Conservation (phyloP, 2,888 invertebrate species). For the Ganaspis brasiliensis region DNA sequence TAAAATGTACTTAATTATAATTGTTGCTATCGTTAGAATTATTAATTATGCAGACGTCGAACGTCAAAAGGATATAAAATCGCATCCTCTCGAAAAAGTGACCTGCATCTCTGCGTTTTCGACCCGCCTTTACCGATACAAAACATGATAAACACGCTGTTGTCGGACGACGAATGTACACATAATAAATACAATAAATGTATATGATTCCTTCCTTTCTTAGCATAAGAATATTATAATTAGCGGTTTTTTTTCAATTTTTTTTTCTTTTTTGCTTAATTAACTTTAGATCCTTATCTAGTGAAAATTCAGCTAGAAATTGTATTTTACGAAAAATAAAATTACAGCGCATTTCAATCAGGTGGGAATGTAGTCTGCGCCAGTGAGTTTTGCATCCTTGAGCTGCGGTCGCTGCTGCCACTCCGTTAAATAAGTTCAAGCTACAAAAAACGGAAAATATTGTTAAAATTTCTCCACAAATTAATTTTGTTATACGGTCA, state of each 20-base stretch:
- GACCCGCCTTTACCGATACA: slow-evolving; percentile 56
- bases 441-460: slow-evolving; percentile 51
- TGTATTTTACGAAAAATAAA: slow-evolving; percentile 76
- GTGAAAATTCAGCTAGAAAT: slow-evolving; percentile 78
- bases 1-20: slow-evolving; percentile 67
- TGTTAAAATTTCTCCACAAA: not conserved
- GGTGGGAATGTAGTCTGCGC: slow-evolving; percentile 42
- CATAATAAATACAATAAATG: slow-evolving; percentile 77
- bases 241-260: slow-evolving; percentile 63
- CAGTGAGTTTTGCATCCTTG: slow-evolving; percentile 54
- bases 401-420: slow-evolving; percentile 61
- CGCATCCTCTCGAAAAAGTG: slow-evolving; percentile 53
- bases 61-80: slow-evolving; percentile 56
- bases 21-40: slow-evolving; percentile 44
- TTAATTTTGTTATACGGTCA: no score
- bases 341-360: slow-evolving; percentile 68
- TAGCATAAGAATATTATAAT: slow-evolving; percentile 64
- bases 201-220: slow-evolving; percentile 64
- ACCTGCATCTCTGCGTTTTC: slow-evolving; percentile 52
- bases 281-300: slow-evolving; percentile 70
- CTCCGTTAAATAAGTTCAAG: slow-evolving; percentile 60
- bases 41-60: slow-evolving; percentile 58
- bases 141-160: slow-evolving; percentile 58
- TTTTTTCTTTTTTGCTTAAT: slow-evolving; percentile 57
- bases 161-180: slow-evolving; percentile 73